A percentile compares a stretch with the other conserved stretches of the same genome.
Conservation (phyloP, 1,140 invertebrate species). For the Orussus abietinus region DNA sequence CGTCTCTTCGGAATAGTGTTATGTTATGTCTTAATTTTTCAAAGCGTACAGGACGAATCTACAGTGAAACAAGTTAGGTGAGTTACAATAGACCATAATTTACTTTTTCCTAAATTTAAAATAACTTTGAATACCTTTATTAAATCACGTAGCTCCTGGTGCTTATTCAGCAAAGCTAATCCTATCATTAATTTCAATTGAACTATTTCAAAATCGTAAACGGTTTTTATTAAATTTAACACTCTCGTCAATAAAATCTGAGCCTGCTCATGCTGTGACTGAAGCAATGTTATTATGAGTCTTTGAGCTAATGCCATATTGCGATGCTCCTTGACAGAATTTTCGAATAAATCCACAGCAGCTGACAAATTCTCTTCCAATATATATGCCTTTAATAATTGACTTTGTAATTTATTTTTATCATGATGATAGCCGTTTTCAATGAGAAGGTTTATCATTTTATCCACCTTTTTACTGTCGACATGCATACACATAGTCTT, state of each 20-base stretch:
- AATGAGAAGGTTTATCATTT: conserved; percentile 50
- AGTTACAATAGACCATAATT: background rate
- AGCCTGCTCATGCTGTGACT: conserved; percentile 31
- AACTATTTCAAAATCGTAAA: conserved; percentile 39
- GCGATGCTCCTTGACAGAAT: conserved; percentile 44
- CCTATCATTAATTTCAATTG: conserved; percentile 41
- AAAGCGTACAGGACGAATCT: conserved; percentile 38
- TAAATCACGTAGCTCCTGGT: conserved; percentile 13
- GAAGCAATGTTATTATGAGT: conserved; percentile 47
- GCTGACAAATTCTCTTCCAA: conserved; percentile 46
- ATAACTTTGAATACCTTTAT: conserved; percentile 19
- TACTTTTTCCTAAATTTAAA: conserved; percentile 7
- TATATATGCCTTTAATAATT: conserved; percentile 52
- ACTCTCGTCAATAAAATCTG: conserved; percentile 46
- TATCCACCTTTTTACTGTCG: conserved; percentile 33
- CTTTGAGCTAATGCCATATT: conserved; percentile 57
- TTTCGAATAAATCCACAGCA: conserved; percentile 49
- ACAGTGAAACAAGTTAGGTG: conserved; percentile 16
- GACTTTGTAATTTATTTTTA: conserved; percentile 50
- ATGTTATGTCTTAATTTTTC: conserved; percentile 50
- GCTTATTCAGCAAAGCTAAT: conserved; percentile 13
- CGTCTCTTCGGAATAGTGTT: conserved; percentile 46
- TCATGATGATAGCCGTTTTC: conserved; percentile 50
- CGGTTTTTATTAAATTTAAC: conserved; percentile 35
- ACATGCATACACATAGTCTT: conserved; percentile 50